These are phyloP conservation scores for Rhingia rostrata DNA, from an alignment of 2,888 invertebrate genomes.

Conservation along the genomic window DNA sequence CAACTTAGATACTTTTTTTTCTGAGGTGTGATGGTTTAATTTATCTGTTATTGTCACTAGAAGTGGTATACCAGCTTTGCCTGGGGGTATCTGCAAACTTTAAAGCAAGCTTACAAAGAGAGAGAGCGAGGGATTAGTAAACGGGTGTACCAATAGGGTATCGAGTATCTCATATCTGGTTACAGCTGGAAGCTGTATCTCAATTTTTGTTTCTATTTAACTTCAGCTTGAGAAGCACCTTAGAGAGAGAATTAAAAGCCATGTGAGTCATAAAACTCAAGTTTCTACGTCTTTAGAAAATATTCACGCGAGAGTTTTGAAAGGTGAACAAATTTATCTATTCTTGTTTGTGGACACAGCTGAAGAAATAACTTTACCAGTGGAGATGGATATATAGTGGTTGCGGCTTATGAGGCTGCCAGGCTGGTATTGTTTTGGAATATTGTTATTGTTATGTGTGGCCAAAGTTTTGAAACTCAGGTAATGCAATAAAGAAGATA, in stretches of 20 bases:
- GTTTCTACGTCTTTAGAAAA: conserved; percentile 44
- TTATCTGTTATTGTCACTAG: conserved; percentile 22
- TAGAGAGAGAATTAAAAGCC: conserved; percentile 9
- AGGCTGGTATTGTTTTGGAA: not conserved
- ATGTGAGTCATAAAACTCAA: conserved; percentile 49
- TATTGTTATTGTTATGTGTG: conserved; percentile 2
- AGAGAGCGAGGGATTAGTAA: conserved; percentile 27
- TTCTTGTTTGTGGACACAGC: conserved; percentile 42
- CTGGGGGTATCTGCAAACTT: not conserved
- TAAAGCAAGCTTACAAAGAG: conserved; percentile 7
- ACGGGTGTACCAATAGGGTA: conserved; percentile 2
- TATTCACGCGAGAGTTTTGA: conserved; percentile 56
- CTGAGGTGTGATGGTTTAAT: conserved; percentile 52
- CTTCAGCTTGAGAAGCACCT: conserved; percentile 34
- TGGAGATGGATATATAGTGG: not conserved
- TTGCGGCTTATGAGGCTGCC: not conserved
- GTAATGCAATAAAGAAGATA: conserved; percentile 8
- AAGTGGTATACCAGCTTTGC: not conserved
- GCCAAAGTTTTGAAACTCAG: not conserved
- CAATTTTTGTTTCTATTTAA: conserved; percentile 10
- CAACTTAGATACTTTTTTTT: conserved; percentile 37
- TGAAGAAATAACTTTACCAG: conserved; percentile 24
- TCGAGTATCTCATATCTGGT: conserved; percentile 3
- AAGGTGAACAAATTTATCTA: conserved; percentile 41
- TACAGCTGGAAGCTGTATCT: conserved; percentile 60